Evolutionary conservation across 92 coral and sea anemone species (phyloP).

Genomic region (Actinostola sp.): DNA sequence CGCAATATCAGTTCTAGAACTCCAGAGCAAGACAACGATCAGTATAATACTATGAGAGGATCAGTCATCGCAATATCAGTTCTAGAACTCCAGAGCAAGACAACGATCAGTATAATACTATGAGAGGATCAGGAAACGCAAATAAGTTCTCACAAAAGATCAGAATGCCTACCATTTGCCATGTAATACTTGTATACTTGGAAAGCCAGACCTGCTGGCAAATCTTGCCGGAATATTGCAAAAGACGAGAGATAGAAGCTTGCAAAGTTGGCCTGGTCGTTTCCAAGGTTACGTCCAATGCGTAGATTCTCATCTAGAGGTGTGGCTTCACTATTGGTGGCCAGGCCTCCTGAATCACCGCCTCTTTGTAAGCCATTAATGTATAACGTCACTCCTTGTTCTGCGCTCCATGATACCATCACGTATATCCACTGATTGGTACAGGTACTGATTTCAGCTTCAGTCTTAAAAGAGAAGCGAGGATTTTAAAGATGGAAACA

Average conservation of each 20-base stretch:
- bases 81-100: no score
- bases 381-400: constrained; percentile 70
- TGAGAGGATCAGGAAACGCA: no score
- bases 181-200: constrained; percentile 72
- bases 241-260: constrained; percentile 78
- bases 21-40: no score
- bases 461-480: constrained; percentile 52
- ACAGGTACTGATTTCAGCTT: constrained; percentile 50
- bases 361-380: constrained; percentile 66
- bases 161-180: constrained; percentile 63
- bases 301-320: constrained; percentile 62
- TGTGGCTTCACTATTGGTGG: constrained; percentile 61
- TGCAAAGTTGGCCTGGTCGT: constrained; percentile 67
- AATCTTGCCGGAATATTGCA: constrained; percentile 74
- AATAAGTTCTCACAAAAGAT: neutral
- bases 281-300: constrained; percentile 89
- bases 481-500: neutral
- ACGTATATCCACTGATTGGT: constrained; percentile 83
- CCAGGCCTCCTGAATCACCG: constrained; percentile 71
- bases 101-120: no score
- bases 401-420: constrained; percentile 75
- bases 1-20: no score
- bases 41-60: no score
- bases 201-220: constrained; percentile 57
- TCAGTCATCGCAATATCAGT: no score